phyloP scores from a whole-genome alignment of 2,113 vertebrate species.

The Ibidorhyncha struthersii region DNA sequence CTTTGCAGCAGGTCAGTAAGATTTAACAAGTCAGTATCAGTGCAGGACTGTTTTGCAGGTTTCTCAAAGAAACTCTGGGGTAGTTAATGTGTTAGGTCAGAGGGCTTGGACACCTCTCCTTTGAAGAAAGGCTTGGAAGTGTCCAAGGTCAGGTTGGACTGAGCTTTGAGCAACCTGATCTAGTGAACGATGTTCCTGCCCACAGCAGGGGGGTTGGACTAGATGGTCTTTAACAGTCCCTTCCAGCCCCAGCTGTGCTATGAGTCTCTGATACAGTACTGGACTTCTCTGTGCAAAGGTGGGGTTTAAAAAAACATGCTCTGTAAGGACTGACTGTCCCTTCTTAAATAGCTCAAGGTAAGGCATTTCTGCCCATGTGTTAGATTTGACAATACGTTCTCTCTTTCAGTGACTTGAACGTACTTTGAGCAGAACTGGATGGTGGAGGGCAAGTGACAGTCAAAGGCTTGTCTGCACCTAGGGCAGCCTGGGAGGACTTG shows the following conservation, averaged over 20 bases:
- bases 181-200: neutral
- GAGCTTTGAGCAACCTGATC: neutral
- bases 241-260: neutral
- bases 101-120: neutral
- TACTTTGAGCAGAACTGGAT: neutral
- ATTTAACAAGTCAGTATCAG: neutral
- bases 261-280: neutral
- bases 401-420: neutral
- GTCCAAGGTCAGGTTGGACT: neutral
- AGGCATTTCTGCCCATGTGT: neutral
- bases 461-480: neutral
- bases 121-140: neutral
- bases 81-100: neutral
- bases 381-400: neutral
- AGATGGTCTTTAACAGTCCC: neutral
- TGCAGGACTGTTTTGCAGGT: neutral
- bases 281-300: neutral
- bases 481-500: neutral
- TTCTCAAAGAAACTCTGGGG: neutral
- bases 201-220: neutral
- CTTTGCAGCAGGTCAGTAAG: neutral
- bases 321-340: neutral
- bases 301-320: neutral
- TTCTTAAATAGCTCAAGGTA: neutral
- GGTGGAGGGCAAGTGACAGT: neutral